Evolutionary conservation across 1,140 invertebrate genomes (phyloP).

Genomic region (Coboldia fuscipes): DNA sequence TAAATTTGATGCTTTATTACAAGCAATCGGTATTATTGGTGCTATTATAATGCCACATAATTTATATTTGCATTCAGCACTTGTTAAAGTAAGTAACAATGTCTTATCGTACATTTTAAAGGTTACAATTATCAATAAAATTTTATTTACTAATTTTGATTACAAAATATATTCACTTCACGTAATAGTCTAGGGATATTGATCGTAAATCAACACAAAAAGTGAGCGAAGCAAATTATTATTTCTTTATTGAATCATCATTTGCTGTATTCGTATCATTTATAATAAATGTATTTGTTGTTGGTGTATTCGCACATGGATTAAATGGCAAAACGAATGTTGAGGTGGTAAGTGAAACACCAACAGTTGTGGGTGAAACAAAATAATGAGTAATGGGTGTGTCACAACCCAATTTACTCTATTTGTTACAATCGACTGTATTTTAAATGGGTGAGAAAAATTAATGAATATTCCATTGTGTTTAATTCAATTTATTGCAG

Average conservation of each 20-base stretch:
- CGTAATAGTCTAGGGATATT: constrained; percentile 63
- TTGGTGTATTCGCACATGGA: constrained; percentile 70
- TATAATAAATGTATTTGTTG: constrained; percentile 79
- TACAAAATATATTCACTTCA: constrained; percentile 13
- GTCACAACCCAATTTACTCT: no score
- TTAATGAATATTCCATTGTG: not conserved
- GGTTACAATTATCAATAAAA: no score
- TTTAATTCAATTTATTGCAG: constrained; percentile 5
- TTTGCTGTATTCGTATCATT: constrained; percentile 71
- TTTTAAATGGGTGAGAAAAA: no score
- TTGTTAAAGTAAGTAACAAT: constrained; percentile 80
- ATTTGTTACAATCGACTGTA: no score
- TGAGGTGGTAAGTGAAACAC: constrained; percentile 38
- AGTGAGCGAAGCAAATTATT: constrained; percentile 61
- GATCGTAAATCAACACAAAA: constrained; percentile 48
- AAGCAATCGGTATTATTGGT: constrained; percentile 73
- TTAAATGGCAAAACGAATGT: constrained; percentile 47
- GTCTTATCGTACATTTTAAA: no score
- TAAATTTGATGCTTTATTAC: constrained; percentile 40
- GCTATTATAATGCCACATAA: constrained; percentile 93
- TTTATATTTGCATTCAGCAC: constrained; percentile 79
- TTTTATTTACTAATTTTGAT: not conserved
- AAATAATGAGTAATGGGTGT: no score
- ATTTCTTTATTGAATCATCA: constrained; percentile 70
- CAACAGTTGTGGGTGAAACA: no score